These are phyloP conservation scores for Spea hammondii DNA, from an alignment of 2,797 vertebrate species.

Conservation along the genomic window DNA sequence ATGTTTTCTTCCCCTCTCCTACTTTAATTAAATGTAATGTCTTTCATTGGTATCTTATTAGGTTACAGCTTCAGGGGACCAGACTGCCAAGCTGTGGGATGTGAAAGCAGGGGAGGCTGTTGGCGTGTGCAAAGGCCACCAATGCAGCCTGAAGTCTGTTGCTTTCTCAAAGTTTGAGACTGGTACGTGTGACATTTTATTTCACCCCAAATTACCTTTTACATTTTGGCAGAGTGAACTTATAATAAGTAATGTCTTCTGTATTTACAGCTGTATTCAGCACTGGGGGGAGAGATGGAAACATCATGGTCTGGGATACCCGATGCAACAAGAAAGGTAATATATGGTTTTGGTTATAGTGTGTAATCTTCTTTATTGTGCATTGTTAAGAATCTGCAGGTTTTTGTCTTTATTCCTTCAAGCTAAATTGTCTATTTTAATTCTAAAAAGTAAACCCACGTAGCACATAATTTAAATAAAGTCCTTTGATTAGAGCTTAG, in stretches of 20 bases:
- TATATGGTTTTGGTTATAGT: background rate
- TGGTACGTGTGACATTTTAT: constrained; percentile 65
- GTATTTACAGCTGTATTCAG: constrained; percentile 83
- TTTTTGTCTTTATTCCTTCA: too few species aligned
- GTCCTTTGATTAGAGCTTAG: too few species aligned
- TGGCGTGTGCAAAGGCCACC: constrained; percentile 90
- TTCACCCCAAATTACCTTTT: constrained; percentile 3
- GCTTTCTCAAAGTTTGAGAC: constrained; percentile 86
- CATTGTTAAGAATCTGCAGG: too few species aligned
- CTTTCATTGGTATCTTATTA: constrained; percentile 57
- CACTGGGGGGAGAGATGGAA: constrained; percentile 94
- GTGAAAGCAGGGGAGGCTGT: constrained; percentile 81
- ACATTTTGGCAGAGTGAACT: too few species aligned
- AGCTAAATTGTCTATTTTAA: too few species aligned
- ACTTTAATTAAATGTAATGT: background rate
- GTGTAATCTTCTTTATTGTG: too few species aligned
- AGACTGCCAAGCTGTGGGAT: constrained; percentile 92
- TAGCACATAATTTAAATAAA: too few species aligned
- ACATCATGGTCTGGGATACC: constrained; percentile 97
- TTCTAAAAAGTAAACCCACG: too few species aligned
- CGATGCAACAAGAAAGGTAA: constrained; percentile 96
- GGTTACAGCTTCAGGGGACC: constrained; percentile 96
- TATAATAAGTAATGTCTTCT: background rate
- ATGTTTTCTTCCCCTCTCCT: background rate
- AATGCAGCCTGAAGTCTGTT: constrained; percentile 95